These are phyloP conservation scores for Ormyrus nitidulus DNA, from an alignment of 2,888 invertebrate species.

Conservation along the genomic window DNA sequence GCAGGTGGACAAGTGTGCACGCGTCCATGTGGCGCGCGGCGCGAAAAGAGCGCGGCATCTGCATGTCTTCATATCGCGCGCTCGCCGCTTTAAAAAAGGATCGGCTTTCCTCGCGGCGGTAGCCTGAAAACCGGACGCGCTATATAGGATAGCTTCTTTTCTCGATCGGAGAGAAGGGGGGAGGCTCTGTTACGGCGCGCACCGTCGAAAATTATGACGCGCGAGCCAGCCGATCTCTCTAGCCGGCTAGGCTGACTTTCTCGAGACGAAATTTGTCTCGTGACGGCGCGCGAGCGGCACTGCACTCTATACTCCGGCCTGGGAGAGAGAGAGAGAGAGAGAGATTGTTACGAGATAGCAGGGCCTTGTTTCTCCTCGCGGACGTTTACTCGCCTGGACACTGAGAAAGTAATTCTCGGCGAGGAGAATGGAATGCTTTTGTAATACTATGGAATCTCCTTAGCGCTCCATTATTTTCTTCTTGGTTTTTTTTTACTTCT, in stretches of 20 bases:
- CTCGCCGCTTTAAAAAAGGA: background rate
- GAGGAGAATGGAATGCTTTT: slow-evolving; percentile 49
- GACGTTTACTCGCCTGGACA: slow-evolving; percentile 41
- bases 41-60: background rate
- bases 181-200: background rate
- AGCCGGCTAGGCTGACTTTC: slow-evolving; percentile 34
- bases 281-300: background rate
- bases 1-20: slow-evolving; percentile 35
- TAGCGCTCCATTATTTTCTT: slow-evolving; percentile 24
- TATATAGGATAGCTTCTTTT: background rate
- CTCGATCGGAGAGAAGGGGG: background rate
- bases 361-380: slow-evolving; percentile 42
- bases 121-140: slow-evolving; percentile 3
- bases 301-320: background rate
- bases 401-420: slow-evolving; percentile 46
- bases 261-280: slow-evolving; percentile 50
- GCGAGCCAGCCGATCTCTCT: slow-evolving; percentile 15
- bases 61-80: slow-evolving; percentile 22
- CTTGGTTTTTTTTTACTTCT: background rate
- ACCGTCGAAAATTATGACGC: slow-evolving; percentile 21
- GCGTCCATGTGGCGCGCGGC: background rate
- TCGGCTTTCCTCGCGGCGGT: slow-evolving; percentile 11
- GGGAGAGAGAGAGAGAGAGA: background rate
- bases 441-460: slow-evolving; percentile 36
- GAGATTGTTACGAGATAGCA: slow-evolving; percentile 46